Percentiles rank a stretch among this genome's conserved stretches.
phyloP scores from a whole-genome alignment of 2,113 vertebrate species.

The Typhlomys cinereus region DNA sequence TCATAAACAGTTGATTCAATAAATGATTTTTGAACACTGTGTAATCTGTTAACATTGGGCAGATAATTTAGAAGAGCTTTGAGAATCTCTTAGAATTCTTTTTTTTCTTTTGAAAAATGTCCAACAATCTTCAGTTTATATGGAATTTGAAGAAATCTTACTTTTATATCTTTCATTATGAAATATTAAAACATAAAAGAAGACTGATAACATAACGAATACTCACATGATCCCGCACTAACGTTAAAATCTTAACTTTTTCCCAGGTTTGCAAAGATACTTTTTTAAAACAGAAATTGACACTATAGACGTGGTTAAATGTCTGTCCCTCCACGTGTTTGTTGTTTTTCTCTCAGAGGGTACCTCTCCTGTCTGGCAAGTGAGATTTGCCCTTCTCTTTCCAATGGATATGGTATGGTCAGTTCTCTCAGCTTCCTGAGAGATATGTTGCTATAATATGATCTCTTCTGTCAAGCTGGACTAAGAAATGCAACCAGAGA shows the following conservation, averaged over 20 bases:
- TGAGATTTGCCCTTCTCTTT: neutral
- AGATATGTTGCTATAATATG: too few species aligned
- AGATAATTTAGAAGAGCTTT: conserved; percentile 50
- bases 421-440: too few species aligned
- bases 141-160: conserved; percentile 10
- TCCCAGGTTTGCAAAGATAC: neutral
- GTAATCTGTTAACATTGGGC: neutral
- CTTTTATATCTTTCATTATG: conserved; percentile 43
- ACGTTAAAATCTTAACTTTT: neutral
- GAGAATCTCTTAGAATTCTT: conserved; percentile 40
- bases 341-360: neutral
- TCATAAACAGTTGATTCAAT: neutral
- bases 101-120: conserved; percentile 24
- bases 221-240: neutral
- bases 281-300: conserved; percentile 4
- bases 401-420: too few species aligned
- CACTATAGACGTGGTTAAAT: neutral
- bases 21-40: conserved; percentile 3
- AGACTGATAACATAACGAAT: neutral
- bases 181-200: conserved; percentile 45
- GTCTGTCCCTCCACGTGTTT: rapidly evolving
- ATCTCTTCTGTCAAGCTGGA: too few species aligned
- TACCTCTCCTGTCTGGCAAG: neutral
- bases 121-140: conserved; percentile 2
- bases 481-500: too few species aligned